phyloP scores from a whole-genome alignment of 2,797 vertebrate species.

The Ptychadena robeensis region DNA sequence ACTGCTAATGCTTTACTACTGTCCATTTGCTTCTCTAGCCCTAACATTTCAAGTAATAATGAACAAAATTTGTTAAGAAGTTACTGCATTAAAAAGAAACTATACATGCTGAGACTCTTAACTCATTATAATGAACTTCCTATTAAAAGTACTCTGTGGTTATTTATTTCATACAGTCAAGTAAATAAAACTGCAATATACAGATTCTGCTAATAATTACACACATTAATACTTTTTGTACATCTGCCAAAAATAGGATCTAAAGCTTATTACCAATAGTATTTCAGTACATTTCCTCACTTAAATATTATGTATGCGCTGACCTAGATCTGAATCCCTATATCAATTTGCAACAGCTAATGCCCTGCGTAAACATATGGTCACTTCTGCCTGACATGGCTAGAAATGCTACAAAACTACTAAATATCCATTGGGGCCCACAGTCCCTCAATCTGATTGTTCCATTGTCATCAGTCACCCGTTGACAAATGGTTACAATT shows the following conservation, averaged over 20 bases:
- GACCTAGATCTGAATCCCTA: slow-evolving; percentile 13
- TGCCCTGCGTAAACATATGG: background rate
- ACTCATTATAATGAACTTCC: slow-evolving; percentile 60
- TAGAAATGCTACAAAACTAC: background rate
- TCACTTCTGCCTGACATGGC: background rate
- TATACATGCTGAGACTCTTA: slow-evolving; percentile 22
- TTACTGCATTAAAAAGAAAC: slow-evolving; percentile 35
- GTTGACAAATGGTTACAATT: too few relatives aligned
- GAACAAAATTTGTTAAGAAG: slow-evolving; percentile 3
- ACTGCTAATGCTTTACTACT: background rate
- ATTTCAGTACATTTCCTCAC: slow-evolving; percentile 26
- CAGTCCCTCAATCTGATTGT: too few relatives aligned
- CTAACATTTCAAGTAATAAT: background rate
- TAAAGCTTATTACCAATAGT: slow-evolving; percentile 39
- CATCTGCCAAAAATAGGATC: slow-evolving; percentile 44
- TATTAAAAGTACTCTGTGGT: slow-evolving; percentile 36
- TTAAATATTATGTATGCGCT: slow-evolving; percentile 29
- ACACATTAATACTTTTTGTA: slow-evolving; percentile 57
- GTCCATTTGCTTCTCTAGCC: background rate
- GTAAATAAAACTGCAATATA: slow-evolving; percentile 56
- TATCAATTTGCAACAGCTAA: slow-evolving; percentile 14
- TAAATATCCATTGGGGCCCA: too few relatives aligned
- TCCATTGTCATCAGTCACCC: too few relatives aligned
- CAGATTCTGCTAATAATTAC: slow-evolving; percentile 35
- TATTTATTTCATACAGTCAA: slow-evolving; percentile 56